Base-by-base conservation (phyloP, 1,140 invertebrate genomes). In the Danaus melanippus region DNA sequence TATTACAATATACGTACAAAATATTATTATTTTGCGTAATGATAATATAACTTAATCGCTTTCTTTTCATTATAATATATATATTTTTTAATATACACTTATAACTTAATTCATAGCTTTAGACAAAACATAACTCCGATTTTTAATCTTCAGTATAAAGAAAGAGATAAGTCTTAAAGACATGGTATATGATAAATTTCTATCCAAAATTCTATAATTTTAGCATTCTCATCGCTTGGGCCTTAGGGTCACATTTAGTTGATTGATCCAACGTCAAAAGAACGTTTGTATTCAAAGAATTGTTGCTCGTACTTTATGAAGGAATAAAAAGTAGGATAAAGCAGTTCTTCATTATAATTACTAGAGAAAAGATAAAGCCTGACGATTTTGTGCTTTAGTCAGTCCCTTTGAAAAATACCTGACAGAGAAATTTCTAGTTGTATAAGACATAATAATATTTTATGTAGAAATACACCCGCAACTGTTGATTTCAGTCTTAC, bases 211-310 rank as follows among this genome's bases (percentile, higher is more conserved):
- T 11, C 47, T 39, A 54, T 11, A 21, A 46, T 47, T 49, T 42
- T 47, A 55, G 41, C 46, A 47, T 42, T 53, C 10, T 55, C 42
- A 49, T 49, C 48, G 53, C 53, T 48, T 9, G 52, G 46, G 21
- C 21, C 46, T 55, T 49, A 17, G 42, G 46, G 42, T 67, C 66
- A 69, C 71, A 70, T 70, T 72, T 72, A 70, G 45, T 67, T 72
- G 69, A 70, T 72, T 68, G 66, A 70, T 65, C 62, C 58, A 43
- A 53, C 50, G 56, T 55, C 57, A 66, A 62, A 64, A 66, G 53
- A 46, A 12, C 56, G 42, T 68, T 67, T 70, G 60, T 68, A 64
- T 68, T 69, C 66, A 66, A 71, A 61, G 56, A 58, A 46, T 56
- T 59, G 54, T 44, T 65, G 58, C 53, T 52, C 64, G 50, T 60